phyloP scores from a whole-genome alignment of 2,113 vertebrate species.

The Aptenodytes patagonicus region DNA sequence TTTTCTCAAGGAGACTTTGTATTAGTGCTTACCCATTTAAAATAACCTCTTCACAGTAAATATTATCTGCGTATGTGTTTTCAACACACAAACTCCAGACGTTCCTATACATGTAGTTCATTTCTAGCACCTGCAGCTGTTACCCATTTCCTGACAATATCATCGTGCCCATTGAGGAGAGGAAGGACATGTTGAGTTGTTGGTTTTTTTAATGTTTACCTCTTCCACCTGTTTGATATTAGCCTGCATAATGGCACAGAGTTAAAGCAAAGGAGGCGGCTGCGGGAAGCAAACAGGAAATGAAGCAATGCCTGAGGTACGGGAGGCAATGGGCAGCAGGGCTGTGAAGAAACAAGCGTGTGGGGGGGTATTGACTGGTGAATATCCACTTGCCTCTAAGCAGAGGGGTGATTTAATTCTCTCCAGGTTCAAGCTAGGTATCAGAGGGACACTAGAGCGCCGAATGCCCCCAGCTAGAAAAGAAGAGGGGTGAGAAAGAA shows the following conservation, averaged over 20 bases:
- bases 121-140: conserved; percentile 52
- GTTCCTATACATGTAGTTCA: background rate
- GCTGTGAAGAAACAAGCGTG: fast-evolving
- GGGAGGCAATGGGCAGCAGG: background rate
- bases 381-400: background rate
- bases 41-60: background rate
- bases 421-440: too few species aligned
- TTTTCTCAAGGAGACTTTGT: background rate
- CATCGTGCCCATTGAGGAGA: conserved; percentile 28
- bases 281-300: conserved; percentile 47
- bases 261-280: background rate
- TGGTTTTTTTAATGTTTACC: conserved; percentile 5
- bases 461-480: background rate
- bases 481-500: background rate
- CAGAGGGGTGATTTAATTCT: background rate
- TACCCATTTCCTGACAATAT: conserved; percentile 48
- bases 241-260: background rate
- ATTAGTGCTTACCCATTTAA: background rate
- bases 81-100: background rate
- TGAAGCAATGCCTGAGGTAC: background rate
- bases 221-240: conserved; percentile 47
- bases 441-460: background rate
- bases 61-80: background rate
- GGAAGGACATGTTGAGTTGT: conserved; percentile 7
- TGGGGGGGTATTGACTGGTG: background rate